These are phyloP conservation scores for Zosterops japonicus DNA, from an alignment of 2,113 vertebrate species.

Conservation along the genomic window DNA sequence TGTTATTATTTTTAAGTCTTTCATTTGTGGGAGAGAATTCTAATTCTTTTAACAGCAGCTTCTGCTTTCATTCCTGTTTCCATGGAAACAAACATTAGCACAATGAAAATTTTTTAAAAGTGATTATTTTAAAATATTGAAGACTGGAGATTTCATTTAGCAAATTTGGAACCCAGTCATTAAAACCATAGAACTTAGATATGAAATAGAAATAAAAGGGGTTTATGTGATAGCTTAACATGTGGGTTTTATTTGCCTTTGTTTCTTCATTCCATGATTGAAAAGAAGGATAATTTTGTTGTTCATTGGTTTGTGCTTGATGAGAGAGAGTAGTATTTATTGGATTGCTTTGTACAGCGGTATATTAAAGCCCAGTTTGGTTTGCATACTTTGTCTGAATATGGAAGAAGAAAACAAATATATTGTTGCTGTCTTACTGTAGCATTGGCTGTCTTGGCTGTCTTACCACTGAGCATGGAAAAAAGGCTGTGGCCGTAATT, in stretches of 20 bases:
- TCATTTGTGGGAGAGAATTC: not conserved
- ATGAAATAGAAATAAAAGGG: not conserved
- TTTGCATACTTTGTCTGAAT: not conserved
- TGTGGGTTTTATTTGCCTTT: not conserved
- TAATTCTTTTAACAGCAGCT: not conserved
- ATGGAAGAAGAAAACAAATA: not conserved
- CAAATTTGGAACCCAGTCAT: not conserved
- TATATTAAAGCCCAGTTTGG: not conserved
- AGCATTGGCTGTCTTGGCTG: not conserved
- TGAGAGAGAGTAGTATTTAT: not conserved
- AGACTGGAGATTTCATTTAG: constrained; percentile 20
- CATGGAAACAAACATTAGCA: constrained; percentile 53
- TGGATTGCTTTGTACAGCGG: not conserved
- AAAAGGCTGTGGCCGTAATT: not conserved
- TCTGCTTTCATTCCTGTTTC: constrained; percentile 44
- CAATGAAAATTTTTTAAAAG: not conserved
- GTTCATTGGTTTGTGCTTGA: not conserved
- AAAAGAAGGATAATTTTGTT: not conserved
- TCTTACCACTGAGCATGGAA: not conserved
- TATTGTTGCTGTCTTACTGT: not conserved
- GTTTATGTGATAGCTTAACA: not conserved
- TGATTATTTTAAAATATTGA: constrained; percentile 35
- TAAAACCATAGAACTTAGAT: not conserved
- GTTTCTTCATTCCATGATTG: not conserved
- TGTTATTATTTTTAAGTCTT: constrained; percentile 12